These are phyloP conservation scores for Aegotheles bennettii DNA, from an alignment of 2,113 vertebrate genomes.

Conservation along the genomic window DNA sequence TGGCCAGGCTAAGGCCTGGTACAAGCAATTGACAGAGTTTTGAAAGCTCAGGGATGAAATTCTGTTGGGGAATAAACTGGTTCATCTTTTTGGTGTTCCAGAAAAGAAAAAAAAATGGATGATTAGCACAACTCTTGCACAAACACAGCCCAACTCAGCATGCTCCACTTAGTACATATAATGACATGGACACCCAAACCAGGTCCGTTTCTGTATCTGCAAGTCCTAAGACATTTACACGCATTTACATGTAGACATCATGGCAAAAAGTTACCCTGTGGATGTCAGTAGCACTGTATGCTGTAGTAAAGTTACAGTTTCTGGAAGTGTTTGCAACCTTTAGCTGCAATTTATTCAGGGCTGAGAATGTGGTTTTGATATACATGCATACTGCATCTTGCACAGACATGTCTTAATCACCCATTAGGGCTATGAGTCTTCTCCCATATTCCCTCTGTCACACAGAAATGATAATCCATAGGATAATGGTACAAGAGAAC, in stretches of 20 bases:
- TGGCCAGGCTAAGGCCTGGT: not conserved
- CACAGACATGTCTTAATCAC: not conserved
- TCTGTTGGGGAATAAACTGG: not conserved
- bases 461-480: not conserved
- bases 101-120: not conserved
- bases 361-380: not conserved
- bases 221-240: not conserved
- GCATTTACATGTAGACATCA: not conserved
- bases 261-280: not conserved
- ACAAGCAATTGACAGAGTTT: not conserved
- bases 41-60: not conserved
- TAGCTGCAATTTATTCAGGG: not conserved
- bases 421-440: not conserved
- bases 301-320: not conserved
- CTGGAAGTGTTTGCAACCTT: not conserved
- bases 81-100: not conserved
- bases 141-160: not conserved
- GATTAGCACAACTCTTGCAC: not conserved
- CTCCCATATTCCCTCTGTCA: not conserved
- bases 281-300: not conserved
- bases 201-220: not conserved
- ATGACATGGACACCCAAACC: not conserved
- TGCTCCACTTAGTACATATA: not conserved
- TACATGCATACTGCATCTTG: fast-evolving
- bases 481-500: not conserved